Percentiles rank a stretch among this genome's conserved stretches.
Conservation (phyloP, 2,113 vertebrate genomes). For the Protomyctophum bolini region DNA sequence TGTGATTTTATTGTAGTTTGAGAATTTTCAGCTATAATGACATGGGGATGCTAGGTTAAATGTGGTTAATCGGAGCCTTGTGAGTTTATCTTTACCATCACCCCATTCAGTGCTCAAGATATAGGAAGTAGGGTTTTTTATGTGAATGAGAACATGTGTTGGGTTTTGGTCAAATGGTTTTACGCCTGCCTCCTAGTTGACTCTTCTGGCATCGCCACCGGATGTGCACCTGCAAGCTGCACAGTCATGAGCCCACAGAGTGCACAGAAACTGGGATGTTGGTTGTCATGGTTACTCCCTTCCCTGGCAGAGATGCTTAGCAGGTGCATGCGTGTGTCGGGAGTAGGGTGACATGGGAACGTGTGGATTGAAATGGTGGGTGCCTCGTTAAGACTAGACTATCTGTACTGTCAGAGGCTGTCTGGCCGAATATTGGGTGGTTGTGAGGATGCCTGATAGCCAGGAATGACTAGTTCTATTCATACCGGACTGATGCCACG, state of each 20-base stretch:
- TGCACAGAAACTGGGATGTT: slow-evolving; percentile 71
- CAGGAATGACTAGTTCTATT: slow-evolving; percentile 73
- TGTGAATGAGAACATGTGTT: slow-evolving; percentile 71
- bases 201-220: slow-evolving; percentile 74
- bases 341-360: slow-evolving; percentile 75
- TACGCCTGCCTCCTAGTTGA: slow-evolving; percentile 75
- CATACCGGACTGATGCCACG: slow-evolving; percentile 52
- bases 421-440: slow-evolving; percentile 62
- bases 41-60: too few species aligned
- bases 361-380: slow-evolving; percentile 70
- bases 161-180: slow-evolving; percentile 67
- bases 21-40: too few species aligned
- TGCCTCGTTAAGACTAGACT: slow-evolving; percentile 73
- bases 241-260: slow-evolving; percentile 70
- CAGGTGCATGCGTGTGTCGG: slow-evolving; percentile 75
- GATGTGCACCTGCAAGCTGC: slow-evolving; percentile 80
- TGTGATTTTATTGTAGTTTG: too few species aligned
- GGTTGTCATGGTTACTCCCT: slow-evolving; percentile 76
- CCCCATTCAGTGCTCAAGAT: slow-evolving; percentile 47
- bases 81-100: slow-evolving; percentile 44
- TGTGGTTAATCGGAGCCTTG: slow-evolving; percentile 9
- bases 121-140: slow-evolving; percentile 50
- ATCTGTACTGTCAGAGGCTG: slow-evolving; percentile 71
- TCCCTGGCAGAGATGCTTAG: slow-evolving; percentile 74
- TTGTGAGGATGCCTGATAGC: slow-evolving; percentile 56